Evolutionary conservation across 2,888 invertebrate genomes (phyloP).

Genomic region (Falcaria lacertinaria): DNA sequence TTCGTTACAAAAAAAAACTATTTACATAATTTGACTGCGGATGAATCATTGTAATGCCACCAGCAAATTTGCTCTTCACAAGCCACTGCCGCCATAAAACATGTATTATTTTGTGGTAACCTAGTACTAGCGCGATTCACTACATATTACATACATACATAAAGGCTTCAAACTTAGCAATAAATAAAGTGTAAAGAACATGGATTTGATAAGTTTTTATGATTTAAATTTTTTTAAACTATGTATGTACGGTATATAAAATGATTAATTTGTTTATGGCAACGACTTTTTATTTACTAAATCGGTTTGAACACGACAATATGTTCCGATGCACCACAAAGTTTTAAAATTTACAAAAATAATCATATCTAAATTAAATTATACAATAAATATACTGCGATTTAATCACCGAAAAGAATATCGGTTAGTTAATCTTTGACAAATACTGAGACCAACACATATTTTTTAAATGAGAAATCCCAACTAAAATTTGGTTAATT

Average conservation of each 20-base stretch:
- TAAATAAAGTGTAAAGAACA: conserved; percentile 7
- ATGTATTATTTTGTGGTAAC: background rate
- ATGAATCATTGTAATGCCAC: conserved; percentile 10
- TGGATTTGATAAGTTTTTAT: no score
- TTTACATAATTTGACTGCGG: conserved; percentile 53
- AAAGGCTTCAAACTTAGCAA: conserved; percentile 4
- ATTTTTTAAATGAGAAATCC: conserved; percentile 44
- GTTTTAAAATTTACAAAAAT: conserved; percentile 26
- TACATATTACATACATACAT: conserved; percentile 1
- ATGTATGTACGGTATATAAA: background rate
- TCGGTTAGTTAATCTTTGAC: conserved; percentile 57
- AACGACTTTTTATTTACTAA: background rate
- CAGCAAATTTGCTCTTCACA: no score
- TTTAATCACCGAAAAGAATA: background rate
- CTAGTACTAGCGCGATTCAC: conserved; percentile 3
- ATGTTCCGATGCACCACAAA: conserved; percentile 31
- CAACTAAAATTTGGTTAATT: conserved; percentile 71
- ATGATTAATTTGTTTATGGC: background rate
- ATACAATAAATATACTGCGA: conserved; percentile 8
- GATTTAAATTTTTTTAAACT: background rate
- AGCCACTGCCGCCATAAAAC: no score
- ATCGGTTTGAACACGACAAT: conserved; percentile 8
- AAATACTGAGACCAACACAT: conserved; percentile 71
- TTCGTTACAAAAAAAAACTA: conserved; percentile 63
- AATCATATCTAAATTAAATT: conserved; percentile 22